phyloP scores from a whole-genome alignment of 1,140 invertebrate genomes.

The Euborellia annulipes region DNA sequence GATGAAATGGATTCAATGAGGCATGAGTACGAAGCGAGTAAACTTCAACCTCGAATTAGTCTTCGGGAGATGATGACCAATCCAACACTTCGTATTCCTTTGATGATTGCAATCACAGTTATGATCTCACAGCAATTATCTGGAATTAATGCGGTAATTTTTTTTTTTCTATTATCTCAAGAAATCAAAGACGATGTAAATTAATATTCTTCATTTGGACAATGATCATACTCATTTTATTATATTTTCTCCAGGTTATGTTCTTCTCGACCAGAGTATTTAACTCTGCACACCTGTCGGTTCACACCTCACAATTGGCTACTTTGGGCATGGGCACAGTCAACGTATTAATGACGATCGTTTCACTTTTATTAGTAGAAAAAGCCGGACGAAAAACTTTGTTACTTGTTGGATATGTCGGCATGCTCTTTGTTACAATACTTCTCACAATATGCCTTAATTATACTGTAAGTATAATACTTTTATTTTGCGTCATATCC shows the following conservation, averaged over 20 bases:
- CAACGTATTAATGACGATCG: conserved; percentile 41
- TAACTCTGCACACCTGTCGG: conserved; percentile 28
- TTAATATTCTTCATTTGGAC: too few species aligned
- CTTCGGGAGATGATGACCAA: conserved; percentile 55
- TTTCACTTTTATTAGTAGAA: conserved; percentile 40
- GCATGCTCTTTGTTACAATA: conserved; percentile 32
- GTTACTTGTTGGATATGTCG: conserved; percentile 32
- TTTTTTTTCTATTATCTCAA: too few species aligned
- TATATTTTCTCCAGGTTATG: conserved; percentile 29
- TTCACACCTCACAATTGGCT: conserved; percentile 29
- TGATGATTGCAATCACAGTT: conserved; percentile 65
- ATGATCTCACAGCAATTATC: conserved; percentile 82
- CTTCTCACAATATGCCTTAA: conserved; percentile 32
- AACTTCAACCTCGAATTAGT: conserved; percentile 52
- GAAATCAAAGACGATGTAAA: too few species aligned
- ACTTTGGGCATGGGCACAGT: conserved; percentile 41
- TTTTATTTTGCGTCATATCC: background rate
- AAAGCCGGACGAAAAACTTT: conserved; percentile 36
- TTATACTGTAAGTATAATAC: conserved; percentile 5
- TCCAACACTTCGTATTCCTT: conserved; percentile 50
- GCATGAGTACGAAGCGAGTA: conserved; percentile 56
- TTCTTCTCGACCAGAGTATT: conserved; percentile 39
- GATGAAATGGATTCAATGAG: conserved; percentile 81
- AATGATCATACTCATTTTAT: too few species aligned
- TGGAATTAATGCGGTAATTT: conserved; percentile 77